Evolutionary conservation across 2,113 vertebrate genomes (phyloP), one percentile per base, ranked within the genome.

Genomic region (Panthera uncia): DNA sequence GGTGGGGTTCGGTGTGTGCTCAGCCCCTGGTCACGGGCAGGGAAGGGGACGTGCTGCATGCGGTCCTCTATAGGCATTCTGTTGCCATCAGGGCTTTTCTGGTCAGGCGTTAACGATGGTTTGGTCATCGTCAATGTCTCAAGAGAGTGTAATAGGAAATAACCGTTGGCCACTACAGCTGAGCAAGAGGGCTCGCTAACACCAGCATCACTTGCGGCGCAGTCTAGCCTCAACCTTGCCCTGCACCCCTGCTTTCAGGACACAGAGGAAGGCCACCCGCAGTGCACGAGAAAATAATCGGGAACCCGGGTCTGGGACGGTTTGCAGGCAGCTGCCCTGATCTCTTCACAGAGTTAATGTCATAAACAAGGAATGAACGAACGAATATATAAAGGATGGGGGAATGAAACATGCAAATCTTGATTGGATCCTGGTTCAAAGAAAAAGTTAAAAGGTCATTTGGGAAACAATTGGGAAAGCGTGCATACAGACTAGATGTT

Each of bases 241-340:
- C 68, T 21, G 12, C 11, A 9, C 7, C 31, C 10, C 6, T 0
- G 80, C 57, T 19, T 2, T 57, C 83, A 45, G 45, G 71, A 36
- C 31, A 5, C 6, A 12, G 4, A 52, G 4, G 76, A 18, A 45
- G 48, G 11, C 16, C 1, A 1, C 12, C 4, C 12, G 29, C 18
- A 2, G 57, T 29, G 45, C n/a, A 15, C 23, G 2, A 14, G 68
- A 25, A 45, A 29, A 63, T 14, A n/a, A 5, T 82, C 23, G 0
- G 1, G 0, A 76, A 0, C 31, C 23, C 9, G 1, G 36, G 8
- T 5, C 50, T 21, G 7, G 3, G 48, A 29, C 48, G 33, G 33
- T 45, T 13, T 23, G 0, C 48, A 3, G 19, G 23, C 38, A 29
- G 18, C 79, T 13, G 38, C 36, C 21, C 38, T 14, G 80, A 5